These are phyloP conservation scores for Podilymbus podiceps DNA, from an alignment of 2,113 vertebrate species.

Conservation along the genomic window DNA sequence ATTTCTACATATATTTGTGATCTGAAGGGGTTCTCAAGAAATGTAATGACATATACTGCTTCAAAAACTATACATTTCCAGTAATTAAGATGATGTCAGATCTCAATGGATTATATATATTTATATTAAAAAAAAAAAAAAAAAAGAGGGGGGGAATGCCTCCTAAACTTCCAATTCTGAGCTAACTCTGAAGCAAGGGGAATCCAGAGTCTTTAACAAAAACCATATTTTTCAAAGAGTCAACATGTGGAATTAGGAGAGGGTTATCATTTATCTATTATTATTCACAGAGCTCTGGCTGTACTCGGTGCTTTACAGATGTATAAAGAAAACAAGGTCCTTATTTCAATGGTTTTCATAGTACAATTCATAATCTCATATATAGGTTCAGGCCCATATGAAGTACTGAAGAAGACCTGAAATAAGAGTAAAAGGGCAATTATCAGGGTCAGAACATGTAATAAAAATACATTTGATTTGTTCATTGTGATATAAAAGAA, in stretches of 20 bases:
- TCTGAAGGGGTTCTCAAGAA: not conserved
- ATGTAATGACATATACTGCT: not conserved
- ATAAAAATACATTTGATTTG: not conserved
- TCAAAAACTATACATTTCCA: not conserved
- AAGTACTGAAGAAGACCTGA: not conserved
- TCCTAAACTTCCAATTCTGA: not conserved
- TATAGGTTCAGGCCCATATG: not conserved
- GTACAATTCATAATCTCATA: not conserved
- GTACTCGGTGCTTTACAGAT: not conserved
- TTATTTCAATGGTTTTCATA: not conserved
- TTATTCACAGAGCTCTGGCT: constrained; percentile 27
- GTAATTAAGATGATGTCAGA: not conserved
- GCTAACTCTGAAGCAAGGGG: not conserved
- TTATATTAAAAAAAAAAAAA: too few species aligned
- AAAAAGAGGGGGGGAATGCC: not conserved
- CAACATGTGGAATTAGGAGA: constrained; percentile 30
- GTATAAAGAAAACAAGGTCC: constrained; percentile 5
- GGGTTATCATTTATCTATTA: constrained; percentile 29
- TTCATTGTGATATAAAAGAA: not conserved
- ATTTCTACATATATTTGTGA: not conserved
- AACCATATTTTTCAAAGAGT: not conserved
- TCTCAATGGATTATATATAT: not conserved
- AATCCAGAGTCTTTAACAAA: constrained; percentile 36
- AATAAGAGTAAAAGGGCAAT: not conserved
- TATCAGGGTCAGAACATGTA: not conserved